Base-by-base conservation (phyloP, 2,888 invertebrate species). In the Stenoptilia bipunctidactyla region DNA sequence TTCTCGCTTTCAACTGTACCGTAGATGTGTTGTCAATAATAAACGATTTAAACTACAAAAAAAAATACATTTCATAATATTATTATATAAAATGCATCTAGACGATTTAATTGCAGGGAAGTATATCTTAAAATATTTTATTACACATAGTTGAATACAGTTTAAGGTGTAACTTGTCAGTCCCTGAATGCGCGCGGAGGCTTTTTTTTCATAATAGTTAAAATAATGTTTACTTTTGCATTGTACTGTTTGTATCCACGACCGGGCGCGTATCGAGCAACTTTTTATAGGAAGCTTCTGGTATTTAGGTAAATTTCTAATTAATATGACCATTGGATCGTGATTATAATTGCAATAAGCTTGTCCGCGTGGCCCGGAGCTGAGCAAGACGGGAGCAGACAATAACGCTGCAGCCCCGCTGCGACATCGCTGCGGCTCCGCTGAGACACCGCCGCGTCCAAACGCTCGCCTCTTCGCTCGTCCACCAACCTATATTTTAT, bases 1-100 rank as follows among this genome's bases (percentile, higher is more conserved):
- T 76, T 82, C 82, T 83, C 83, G 82, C 83, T 82, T 76, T 83
- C 79, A 66, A 79, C 80, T 82, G 77, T 83, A 83, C 76, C 69
- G 82, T 83, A 83, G 83, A 80, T 79, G 80, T 83, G 82, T 83
- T 83, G 74, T 80, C 82, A 77, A 42, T 73, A 75, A 72, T 76
- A 75, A 74, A 73, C 65, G 49, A 70, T 70, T 65, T 72, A 82
- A 79, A 75, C 72, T 74, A 71, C 68, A 71, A 69, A 77, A 75
- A n/a, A 68, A 74, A 73, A 72, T 68, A 77, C 74, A 76, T 77
- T 77, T 76, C 79, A 72, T 80, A 75, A 74, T 72, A 74, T 70
- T 69, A n/a, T n/a, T n/a, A n/a, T 40, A 56, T 70, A 69, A 72
- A 61, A 65, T 61, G 72, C 80, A 79, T 79, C 72, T 82, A 82